phyloP scores from a whole-genome alignment of 2,113 vertebrate genomes.

The Suricata suricatta region DNA sequence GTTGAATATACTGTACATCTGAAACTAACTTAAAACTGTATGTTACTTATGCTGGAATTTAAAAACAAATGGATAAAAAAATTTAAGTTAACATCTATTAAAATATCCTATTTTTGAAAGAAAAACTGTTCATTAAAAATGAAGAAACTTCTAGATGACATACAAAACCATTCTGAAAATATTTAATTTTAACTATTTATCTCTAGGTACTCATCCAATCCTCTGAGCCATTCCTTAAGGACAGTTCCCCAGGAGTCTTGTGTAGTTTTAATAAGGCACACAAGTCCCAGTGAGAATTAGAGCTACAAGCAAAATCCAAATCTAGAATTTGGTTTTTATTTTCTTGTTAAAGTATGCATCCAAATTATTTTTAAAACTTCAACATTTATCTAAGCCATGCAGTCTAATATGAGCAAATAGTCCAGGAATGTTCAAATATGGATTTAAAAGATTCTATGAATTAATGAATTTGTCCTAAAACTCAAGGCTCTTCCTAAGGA shows the following conservation, averaged over 20 bases:
- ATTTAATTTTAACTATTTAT: constrained; percentile 20
- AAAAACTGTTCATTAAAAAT: background rate
- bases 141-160: background rate
- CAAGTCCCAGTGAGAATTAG: background rate
- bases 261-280: constrained; percentile 4
- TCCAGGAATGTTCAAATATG: background rate
- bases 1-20: background rate
- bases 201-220: background rate
- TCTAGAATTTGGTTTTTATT: background rate
- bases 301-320: background rate
- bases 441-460: background rate
- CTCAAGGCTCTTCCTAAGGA: background rate
- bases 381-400: background rate
- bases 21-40: background rate
- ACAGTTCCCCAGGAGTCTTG: background rate
- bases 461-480: background rate
- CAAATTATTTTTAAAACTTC: background rate
- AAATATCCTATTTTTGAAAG: background rate
- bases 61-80: background rate
- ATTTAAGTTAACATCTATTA: background rate
- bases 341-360: background rate
- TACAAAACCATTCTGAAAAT: background rate
- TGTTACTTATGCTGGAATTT: background rate
- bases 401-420: background rate
- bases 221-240: background rate